phyloP scores from a whole-genome alignment of 2,888 invertebrate species.

The Onthophagus sagittarius region DNA sequence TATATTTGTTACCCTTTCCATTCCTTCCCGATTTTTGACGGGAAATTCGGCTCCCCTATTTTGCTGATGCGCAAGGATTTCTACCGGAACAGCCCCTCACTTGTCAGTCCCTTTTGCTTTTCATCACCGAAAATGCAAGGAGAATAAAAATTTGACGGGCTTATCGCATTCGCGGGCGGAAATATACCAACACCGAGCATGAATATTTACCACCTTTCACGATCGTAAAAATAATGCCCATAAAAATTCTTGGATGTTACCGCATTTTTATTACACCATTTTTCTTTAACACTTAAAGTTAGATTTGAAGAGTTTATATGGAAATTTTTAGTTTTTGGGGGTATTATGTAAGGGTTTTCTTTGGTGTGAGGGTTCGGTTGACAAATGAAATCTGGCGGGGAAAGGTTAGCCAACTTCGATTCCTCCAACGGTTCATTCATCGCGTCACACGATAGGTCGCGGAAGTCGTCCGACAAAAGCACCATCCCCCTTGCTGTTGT shows the following conservation, averaged over 20 bases:
- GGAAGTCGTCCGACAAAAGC: background rate
- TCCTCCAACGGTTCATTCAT: conserved; percentile 32
- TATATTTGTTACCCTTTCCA: background rate
- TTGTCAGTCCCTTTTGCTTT: conserved; percentile 42
- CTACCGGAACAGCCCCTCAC: conserved; percentile 42
- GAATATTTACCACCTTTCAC: background rate
- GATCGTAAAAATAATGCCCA: background rate
- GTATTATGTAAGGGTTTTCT: background rate
- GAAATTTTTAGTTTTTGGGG: background rate
- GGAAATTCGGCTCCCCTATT: background rate
- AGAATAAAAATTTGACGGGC: conserved; percentile 34
- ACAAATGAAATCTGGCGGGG: conserved; percentile 50
- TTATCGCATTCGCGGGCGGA: conserved; percentile 32
- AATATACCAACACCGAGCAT: background rate
- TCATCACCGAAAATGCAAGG: conserved; percentile 27
- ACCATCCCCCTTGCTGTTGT: background rate
- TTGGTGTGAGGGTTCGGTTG: conserved; percentile 37
- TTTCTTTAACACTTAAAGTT: too few relatives aligned
- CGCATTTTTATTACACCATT: too few relatives aligned
- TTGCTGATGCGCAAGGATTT: conserved; percentile 35
- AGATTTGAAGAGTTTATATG: background rate
- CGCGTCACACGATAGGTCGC: background rate
- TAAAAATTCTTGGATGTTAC: too few relatives aligned
- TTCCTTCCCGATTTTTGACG: background rate
- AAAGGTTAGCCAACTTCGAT: conserved; percentile 49